Evolutionary conservation across 2,888 invertebrate species (phyloP), one percentile per base, ranked within the genome.

Genomic region (Cremastinae sp.): DNA sequence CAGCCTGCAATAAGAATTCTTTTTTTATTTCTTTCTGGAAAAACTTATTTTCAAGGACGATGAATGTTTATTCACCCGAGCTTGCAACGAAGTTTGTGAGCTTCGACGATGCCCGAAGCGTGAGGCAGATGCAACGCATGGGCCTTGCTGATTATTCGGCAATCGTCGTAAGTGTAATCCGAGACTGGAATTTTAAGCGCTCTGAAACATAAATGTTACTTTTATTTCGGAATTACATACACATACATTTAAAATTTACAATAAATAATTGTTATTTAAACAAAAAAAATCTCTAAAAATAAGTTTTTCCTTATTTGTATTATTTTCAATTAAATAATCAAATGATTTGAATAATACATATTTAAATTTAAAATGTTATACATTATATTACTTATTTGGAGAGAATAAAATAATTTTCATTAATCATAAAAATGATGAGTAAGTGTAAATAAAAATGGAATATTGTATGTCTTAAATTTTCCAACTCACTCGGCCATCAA

Each of bases 91-190:
- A 96, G 90, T 82, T 96, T 96, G 84, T 94, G 93, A 74, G 96
- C 94, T 88, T 97, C 96, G 10, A 97, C 93, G 55, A 95, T 92
- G 18, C 93, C 92, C 1, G 94, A 92, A 0, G 95, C 94, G 80
- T 93, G 92, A 0, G 96, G 96, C 35, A 97, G 91, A 81, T 96
- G 94, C 85, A 97, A 92, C 83, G 95, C 94, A 86, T 95, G 95
- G n/a, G 97, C 97, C 83, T 94, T 93, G 64, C 93, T 93, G 91
- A 97, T 95, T 75, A 97, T 91, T 49, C 95, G 93, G 82, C 97
- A 97, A 90, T 98, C 98, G 86, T 97, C 97, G 89, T 96, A 98
- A 0, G 97, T 96, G 89, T 97, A 97, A 89, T 98, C 97, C 49
- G 96, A 93, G 0, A 96, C 94, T 2, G 98, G 97, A 45, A 98